These are phyloP conservation scores for Galago senegalensis DNA, from an alignment of 2,797 vertebrate species.

Conservation along the genomic window DNA sequence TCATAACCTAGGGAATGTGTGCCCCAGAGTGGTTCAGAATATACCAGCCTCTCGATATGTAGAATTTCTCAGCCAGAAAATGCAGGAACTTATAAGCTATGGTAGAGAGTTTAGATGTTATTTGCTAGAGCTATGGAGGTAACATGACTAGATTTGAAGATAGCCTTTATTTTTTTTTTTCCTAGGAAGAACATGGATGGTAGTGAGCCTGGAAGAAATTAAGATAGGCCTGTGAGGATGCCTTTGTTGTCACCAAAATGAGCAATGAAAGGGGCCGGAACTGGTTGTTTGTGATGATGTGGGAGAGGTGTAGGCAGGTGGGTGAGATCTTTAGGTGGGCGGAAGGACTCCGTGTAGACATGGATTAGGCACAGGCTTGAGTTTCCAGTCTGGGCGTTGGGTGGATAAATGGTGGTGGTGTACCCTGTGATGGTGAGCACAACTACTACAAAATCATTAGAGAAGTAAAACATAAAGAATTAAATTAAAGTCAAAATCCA, in stretches of 20 bases:
- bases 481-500: slow-evolving; percentile 36
- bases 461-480: slow-evolving; percentile 6
- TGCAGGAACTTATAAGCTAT: not conserved
- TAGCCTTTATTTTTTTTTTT: not conserved
- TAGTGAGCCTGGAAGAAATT: not conserved
- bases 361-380: not conserved
- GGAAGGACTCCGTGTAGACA: not conserved
- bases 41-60: not conserved
- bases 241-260: not conserved
- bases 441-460: not conserved
- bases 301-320: not conserved
- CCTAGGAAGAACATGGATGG: not conserved
- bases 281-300: not conserved
- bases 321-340: not conserved
- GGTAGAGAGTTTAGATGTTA: not conserved
- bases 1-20: not conserved
- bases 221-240: not conserved
- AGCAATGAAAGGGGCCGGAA: not conserved
- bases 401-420: no score
- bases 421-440: not conserved
- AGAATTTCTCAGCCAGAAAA: not conserved
- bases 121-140: not conserved
- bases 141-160: not conserved
- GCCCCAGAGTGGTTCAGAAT: not conserved
- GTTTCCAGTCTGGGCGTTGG: not conserved